Evolutionary conservation across 2,797 vertebrate species (phyloP).

Genomic region (Luscinia megarhynchos): DNA sequence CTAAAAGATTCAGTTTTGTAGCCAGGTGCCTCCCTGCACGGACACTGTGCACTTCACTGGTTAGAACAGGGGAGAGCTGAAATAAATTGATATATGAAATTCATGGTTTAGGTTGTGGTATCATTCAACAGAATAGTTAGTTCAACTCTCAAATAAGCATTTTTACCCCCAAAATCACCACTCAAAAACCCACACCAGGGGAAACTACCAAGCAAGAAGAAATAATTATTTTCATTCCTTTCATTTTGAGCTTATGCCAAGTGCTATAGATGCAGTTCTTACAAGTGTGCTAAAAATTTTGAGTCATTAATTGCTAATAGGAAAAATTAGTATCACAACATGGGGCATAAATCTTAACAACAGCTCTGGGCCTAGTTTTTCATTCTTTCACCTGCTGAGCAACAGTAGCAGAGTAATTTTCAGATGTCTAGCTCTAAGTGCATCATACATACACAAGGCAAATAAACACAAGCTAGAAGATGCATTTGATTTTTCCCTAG

Average conservation of each 20-base stretch:
- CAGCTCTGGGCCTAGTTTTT: background rate
- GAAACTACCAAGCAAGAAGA: background rate
- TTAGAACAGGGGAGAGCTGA: constrained; percentile 93
- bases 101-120: background rate
- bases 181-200: background rate
- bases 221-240: background rate
- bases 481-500: background rate
- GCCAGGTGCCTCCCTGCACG: constrained; percentile 94
- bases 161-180: background rate
- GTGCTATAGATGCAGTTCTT: background rate
- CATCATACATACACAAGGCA: background rate
- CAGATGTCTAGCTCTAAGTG: background rate
- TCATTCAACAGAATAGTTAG: background rate
- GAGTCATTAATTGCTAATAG: background rate
- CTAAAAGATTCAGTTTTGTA: constrained; percentile 94
- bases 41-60: constrained; percentile 97
- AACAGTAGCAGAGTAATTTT: background rate
- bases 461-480: background rate
- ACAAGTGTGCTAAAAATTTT: background rate
- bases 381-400: background rate
- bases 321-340: background rate
- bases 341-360: background rate
- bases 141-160: background rate
- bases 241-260: background rate
- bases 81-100: background rate